phyloP scores from a whole-genome alignment of 2,113 vertebrate species.

The Isichthys henryi region DNA sequence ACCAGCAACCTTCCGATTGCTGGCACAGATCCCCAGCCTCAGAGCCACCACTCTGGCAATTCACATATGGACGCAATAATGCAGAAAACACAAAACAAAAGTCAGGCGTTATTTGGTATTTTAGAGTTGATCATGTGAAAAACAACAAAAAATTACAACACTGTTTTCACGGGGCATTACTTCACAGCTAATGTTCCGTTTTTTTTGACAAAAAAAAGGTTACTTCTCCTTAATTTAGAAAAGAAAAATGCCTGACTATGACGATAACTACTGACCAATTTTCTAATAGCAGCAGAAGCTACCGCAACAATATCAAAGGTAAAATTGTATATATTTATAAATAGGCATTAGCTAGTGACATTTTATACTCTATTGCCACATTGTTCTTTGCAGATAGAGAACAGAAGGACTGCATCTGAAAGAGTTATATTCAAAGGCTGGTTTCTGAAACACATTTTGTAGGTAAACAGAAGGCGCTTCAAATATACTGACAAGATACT shows the following conservation, averaged over 20 bases:
- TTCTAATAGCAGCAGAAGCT: neutral
- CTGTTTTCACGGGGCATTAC: neutral
- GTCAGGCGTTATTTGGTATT: neutral
- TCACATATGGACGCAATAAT: neutral
- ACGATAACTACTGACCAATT: neutral
- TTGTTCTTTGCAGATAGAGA: neutral
- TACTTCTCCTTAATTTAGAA: neutral
- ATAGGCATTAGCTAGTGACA: neutral
- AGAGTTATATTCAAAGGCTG: neutral
- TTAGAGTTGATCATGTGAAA: neutral
- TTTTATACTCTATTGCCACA: neutral
- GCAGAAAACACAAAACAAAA: neutral
- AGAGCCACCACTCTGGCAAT: neutral
- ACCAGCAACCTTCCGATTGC: no score
- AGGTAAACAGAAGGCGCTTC: neutral
- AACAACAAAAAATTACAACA: neutral
- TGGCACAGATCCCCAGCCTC: no score
- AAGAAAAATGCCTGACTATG: neutral
- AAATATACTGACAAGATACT: neutral
- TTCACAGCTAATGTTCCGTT: neutral
- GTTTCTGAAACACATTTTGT: neutral
- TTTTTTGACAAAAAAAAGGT: neutral
- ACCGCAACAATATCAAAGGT: neutral
- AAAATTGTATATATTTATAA: neutral
- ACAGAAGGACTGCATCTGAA: neutral